phyloP scores from a whole-genome alignment of 2,888 invertebrate genomes.

The Lasioglossum marginatum region DNA sequence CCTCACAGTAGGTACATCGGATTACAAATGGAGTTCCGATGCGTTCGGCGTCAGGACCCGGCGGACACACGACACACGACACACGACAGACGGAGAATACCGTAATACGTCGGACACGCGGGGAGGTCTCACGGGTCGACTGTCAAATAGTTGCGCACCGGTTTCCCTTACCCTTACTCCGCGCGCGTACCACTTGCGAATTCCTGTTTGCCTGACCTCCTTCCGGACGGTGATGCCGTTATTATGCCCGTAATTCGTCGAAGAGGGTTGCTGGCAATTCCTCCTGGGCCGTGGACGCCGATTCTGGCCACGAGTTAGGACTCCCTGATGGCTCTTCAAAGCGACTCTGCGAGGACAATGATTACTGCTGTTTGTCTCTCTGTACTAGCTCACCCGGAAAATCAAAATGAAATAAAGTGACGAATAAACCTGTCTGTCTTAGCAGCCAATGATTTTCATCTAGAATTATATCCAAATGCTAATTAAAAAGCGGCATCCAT shows the following conservation, averaged over 20 bases:
- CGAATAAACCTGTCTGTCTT: background rate
- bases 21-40: slow-evolving; percentile 63
- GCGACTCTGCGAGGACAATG: background rate
- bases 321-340: slow-evolving; percentile 8
- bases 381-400: background rate
- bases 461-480: no score
- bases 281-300: background rate
- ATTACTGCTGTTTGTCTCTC: background rate
- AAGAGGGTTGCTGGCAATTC: slow-evolving; percentile 4
- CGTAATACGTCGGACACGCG: slow-evolving; percentile 53
- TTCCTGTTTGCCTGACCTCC: slow-evolving; percentile 9
- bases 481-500: no score
- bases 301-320: background rate
- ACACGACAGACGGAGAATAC: slow-evolving; percentile 28
- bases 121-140: slow-evolving; percentile 64
- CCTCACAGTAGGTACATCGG: slow-evolving; percentile 61
- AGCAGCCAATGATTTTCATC: background rate
- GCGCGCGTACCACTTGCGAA: slow-evolving; percentile 1
- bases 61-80: slow-evolving; percentile 23
- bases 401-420: background rate
- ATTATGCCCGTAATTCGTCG: slow-evolving; percentile 27
- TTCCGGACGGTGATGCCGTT: slow-evolving; percentile 4
- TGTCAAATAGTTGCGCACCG: slow-evolving; percentile 60
- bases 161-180: slow-evolving; percentile 50
- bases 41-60: slow-evolving; percentile 56